Base-by-base conservation (phyloP, 2,113 vertebrate genomes). In the Bothrops jararaca region DNA sequence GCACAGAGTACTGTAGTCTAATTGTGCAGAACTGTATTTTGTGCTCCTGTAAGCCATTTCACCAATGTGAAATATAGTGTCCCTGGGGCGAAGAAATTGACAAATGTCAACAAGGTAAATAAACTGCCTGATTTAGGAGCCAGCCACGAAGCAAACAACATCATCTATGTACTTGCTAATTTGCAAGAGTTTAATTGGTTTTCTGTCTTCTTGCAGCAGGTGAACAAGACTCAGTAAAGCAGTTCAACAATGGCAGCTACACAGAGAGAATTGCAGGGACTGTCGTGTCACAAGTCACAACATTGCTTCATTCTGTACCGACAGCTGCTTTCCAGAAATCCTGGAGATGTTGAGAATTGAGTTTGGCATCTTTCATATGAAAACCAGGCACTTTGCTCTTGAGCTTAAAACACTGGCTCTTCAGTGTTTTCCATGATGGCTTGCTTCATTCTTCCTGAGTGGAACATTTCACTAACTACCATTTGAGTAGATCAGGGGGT, bases 211-310 rank as follows among this genome's bases (percentile, higher is more conserved):
- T 92, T 92, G 86, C 90, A 92, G 88, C 90, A 91, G 42, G 92
- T 93, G 58, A 94, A 42, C 60, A 94, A 93, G 92, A 80, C 93
- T 34, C 3, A 92, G 92, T 91, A 34, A 86, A 94, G 94, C 94
- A 93, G 94, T 92, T 95, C 92, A 93, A 93, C 74, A 96, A 64
- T 48, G 58, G 94, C 94, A 97, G 93, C 95, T 95, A 95, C 95
- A 95, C 95, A 94, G 95, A 96, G 92, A 92, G 94, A 86, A 88
- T 34, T 56, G n/a, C 45, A 45, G 5, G 10, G 8, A 29, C 26
- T 53, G 45, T n/a, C 9, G 1, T 15, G 15, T 42, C n/a, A 69
- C 56, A 58, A 50, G 26, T 15, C 23, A 85, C 34, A 91, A 3
- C 34, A 42, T 9, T 56, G 34, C 23, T 29, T 39, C 85, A 58